Evolutionary conservation across 2,888 invertebrate species (phyloP).

Genomic region (Cyrtodaria siliqua): DNA sequence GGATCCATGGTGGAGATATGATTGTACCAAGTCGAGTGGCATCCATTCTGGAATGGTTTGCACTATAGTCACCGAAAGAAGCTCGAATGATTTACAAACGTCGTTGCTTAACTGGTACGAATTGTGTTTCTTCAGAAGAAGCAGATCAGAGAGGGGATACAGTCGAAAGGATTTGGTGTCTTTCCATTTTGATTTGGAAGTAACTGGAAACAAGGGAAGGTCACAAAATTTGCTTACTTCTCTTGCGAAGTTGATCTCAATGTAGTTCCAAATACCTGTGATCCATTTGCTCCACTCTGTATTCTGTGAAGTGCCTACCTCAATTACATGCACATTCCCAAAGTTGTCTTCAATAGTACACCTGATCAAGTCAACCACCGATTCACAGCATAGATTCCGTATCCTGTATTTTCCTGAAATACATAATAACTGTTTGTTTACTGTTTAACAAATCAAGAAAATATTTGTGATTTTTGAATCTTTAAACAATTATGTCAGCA

Average conservation of each 20-base stretch:
- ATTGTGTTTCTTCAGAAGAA: background rate
- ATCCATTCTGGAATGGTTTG: constrained; percentile 33
- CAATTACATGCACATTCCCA: background rate
- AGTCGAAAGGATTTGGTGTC: constrained; percentile 6
- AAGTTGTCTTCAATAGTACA: background rate
- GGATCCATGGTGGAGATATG: too few species aligned
- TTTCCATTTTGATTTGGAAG: background rate
- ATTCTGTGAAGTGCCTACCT: background rate
- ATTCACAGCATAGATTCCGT: background rate
- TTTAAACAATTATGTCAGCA: too few species aligned
- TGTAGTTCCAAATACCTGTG: constrained; percentile 11
- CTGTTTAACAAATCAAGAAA: too few species aligned
- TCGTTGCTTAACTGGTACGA: background rate
- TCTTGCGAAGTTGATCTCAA: background rate
- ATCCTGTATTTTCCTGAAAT: constrained; percentile 10
- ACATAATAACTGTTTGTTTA: too few species aligned
- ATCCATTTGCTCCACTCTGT: constrained; percentile 8
- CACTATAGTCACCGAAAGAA: constrained; percentile 6
- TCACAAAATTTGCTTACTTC: background rate
- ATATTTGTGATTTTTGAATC: too few species aligned
- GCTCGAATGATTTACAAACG: background rate
- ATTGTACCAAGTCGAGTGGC: too few species aligned
- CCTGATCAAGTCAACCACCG: background rate
- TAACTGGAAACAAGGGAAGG: constrained; percentile 8
- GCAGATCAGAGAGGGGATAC: background rate